Conservation (phyloP, 2,113 vertebrate species). For the Oxyura jamaicensis region DNA sequence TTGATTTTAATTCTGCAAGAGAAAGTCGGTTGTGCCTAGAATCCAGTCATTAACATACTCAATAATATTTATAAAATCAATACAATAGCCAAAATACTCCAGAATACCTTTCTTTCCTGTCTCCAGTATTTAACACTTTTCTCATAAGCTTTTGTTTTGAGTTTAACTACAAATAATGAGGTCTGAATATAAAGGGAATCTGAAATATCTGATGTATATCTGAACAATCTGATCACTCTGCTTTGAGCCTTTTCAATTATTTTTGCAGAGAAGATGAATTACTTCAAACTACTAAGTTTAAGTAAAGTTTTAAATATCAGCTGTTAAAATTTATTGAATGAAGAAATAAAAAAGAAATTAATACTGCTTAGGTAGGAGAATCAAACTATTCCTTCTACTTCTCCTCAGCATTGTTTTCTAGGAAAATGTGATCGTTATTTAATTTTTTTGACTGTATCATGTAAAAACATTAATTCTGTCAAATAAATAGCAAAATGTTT, state of each 20-base stretch:
- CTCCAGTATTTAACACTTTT: background rate
- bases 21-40: background rate
- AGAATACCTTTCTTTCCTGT: background rate
- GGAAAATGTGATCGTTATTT: background rate
- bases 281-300: background rate
- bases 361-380: background rate
- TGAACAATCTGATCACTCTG: background rate
- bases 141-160: background rate
- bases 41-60: background rate
- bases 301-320: background rate
- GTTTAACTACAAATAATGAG: background rate
- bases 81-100: background rate
- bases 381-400: background rate
- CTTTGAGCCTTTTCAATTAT: background rate
- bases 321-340: background rate
- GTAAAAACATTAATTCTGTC: background rate
- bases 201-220: background rate
- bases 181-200: background rate
- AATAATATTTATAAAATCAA: background rate
- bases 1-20: background rate
- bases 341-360: background rate
- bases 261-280: background rate
- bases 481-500: background rate
- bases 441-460: background rate
- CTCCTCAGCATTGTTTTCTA: background rate